Evolutionary conservation across 2,888 invertebrate genomes (phyloP).

Genomic region (Lasioglossum marginatum): DNA sequence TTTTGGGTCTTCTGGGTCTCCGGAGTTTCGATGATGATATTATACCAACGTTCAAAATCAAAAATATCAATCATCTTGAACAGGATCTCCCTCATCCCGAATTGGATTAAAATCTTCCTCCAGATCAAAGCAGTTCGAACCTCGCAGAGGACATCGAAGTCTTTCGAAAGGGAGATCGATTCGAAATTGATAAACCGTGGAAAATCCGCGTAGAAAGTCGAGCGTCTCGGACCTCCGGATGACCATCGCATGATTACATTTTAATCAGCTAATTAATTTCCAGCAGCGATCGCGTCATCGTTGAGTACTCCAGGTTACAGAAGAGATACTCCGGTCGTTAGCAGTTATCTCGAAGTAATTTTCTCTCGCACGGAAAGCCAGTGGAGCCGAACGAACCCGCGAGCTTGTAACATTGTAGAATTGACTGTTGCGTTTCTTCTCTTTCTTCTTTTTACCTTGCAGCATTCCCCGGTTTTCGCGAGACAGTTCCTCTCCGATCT

Average conservation of each 20-base stretch:
- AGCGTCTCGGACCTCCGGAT: neutral
- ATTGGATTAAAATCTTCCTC: neutral
- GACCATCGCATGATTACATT: neutral
- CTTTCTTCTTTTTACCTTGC: neutral
- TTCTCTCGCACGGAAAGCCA: neutral
- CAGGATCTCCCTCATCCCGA: neutral
- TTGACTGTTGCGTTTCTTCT: neutral
- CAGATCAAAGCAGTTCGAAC: neutral
- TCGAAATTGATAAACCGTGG: neutral
- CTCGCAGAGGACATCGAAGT: neutral
- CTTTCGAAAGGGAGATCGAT: neutral
- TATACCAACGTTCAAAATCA: neutral
- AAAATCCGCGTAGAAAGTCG: neutral
- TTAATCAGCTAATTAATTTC: conserved; percentile 9
- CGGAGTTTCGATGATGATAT: neutral
- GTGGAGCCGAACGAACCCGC: neutral
- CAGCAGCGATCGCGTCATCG: neutral
- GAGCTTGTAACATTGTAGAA: neutral
- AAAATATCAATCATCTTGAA: neutral
- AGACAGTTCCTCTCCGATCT: conserved; percentile 45
- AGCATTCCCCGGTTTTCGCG: conserved; percentile 14
- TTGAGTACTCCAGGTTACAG: neutral
- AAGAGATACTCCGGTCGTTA: neutral
- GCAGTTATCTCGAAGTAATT: conserved; percentile 1
- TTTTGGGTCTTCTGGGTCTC: neutral